Conservation (phyloP, 2,113 vertebrate species). For the Cyrtonyx montezumae region DNA sequence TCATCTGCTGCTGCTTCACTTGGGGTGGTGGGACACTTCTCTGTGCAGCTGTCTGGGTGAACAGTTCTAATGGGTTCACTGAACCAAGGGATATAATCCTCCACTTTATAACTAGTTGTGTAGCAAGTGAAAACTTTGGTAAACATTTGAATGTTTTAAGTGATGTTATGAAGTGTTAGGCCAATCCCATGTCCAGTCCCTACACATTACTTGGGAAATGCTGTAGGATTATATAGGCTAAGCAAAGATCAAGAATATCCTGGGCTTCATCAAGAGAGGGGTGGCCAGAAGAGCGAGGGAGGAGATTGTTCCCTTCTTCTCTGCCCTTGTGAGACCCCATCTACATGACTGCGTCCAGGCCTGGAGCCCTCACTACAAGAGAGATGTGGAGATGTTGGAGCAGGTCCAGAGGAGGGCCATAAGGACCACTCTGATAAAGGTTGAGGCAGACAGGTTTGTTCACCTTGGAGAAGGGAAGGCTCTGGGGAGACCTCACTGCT, state of each 20-base stretch:
- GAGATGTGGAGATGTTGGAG: no score
- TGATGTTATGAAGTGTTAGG: background rate
- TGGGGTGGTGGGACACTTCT: background rate
- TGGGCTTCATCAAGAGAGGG: no score
- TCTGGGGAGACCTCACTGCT: no score
- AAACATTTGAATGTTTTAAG: slow-evolving; percentile 23
- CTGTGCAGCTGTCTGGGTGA: rapidly evolving
- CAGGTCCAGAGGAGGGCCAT: no score
- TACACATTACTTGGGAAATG: background rate
- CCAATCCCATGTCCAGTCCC: background rate
- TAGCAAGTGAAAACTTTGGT: slow-evolving; percentile 3
- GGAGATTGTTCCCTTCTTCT: no score
- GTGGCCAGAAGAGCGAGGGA: no score
- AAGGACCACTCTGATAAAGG: no score
- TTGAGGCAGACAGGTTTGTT: no score
- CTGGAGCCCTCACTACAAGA: no score
- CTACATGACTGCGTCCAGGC: no score
- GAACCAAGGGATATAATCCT: background rate
- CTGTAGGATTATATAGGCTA: background rate
- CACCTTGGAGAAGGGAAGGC: no score
- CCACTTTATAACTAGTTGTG: background rate
- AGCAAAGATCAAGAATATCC: background rate
- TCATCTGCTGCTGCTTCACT: background rate
- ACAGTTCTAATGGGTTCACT: background rate
- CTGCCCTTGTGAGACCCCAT: no score